Evolutionary conservation across 2,888 invertebrate genomes (phyloP).

Genomic region (Nysson spinosus): DNA sequence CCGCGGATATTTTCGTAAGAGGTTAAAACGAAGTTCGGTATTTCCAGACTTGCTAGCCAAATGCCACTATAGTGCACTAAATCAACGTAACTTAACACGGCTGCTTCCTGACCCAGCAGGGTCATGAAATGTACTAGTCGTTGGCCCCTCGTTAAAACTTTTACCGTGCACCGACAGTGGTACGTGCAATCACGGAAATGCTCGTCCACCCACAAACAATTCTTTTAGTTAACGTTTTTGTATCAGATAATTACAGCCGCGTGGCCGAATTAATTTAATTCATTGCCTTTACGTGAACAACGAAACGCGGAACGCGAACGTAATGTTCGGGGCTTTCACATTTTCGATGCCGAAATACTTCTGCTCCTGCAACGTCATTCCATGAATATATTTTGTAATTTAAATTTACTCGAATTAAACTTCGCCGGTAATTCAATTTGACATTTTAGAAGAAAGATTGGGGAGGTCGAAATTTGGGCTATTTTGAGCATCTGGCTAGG

Average conservation of each 20-base stretch:
- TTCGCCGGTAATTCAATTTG: too few relatives aligned
- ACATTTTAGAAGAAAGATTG: too few relatives aligned
- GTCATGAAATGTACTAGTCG: background rate
- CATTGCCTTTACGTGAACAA: background rate
- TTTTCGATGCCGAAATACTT: too few relatives aligned
- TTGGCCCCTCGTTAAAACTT: slow-evolving; percentile 8
- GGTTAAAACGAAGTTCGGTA: slow-evolving; percentile 6
- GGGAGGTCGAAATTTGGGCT: too few relatives aligned
- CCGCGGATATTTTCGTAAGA: background rate
- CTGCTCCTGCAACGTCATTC: too few relatives aligned
- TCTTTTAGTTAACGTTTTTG: slow-evolving; percentile 1
- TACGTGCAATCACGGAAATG: background rate
- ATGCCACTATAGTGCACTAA: slow-evolving; percentile 24
- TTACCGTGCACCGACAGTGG: background rate
- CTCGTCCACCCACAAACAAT: background rate
- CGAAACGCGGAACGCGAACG: background rate
- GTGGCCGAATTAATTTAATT: background rate
- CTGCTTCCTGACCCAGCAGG: slow-evolving; percentile 1
- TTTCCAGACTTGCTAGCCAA: slow-evolving; percentile 20
- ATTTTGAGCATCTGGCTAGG: too few relatives aligned
- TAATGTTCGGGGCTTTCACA: background rate
- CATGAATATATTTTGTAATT: too few relatives aligned
- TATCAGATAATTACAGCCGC: slow-evolving; percentile 2
- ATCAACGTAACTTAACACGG: slow-evolving; percentile 31
- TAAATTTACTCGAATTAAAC: too few relatives aligned